These are phyloP conservation scores for Phania funesta DNA, from an alignment of 2,888 invertebrate genomes.

Conservation along the genomic window DNA sequence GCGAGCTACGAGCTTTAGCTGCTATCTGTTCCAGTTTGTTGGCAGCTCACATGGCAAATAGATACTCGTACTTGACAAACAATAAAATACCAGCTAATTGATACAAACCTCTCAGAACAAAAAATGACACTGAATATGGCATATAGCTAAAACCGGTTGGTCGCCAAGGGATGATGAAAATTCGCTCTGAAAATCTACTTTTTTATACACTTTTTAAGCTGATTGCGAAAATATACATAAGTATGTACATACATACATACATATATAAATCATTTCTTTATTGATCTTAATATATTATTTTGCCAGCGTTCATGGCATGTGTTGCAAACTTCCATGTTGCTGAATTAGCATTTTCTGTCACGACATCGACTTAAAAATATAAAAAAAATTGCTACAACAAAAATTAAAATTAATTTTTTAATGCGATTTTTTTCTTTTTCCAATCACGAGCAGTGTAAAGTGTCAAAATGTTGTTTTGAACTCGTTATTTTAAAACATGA, in stretches of 20 bases:
- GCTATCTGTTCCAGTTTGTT: too few species aligned
- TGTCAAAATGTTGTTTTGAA: constrained; percentile 58
- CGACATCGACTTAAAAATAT: constrained; percentile 36
- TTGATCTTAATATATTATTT: constrained; percentile 27
- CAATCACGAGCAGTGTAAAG: constrained; percentile 47
- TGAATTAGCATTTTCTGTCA: constrained; percentile 54
- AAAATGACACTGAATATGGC: too few species aligned
- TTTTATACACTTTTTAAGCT: neutral
- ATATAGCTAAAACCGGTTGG: too few species aligned
- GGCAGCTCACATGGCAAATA: too few species aligned
- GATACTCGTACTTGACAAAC: too few species aligned
- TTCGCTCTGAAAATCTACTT: too few species aligned
- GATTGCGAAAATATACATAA: too few species aligned
- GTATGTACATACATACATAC: neutral
- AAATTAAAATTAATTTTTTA: constrained; percentile 37
- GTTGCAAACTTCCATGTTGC: constrained; percentile 30
- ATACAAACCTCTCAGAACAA: too few species aligned
- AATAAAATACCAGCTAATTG: too few species aligned
- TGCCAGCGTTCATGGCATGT: constrained; percentile 33
- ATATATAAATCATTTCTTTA: neutral
- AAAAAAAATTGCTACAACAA: neutral
- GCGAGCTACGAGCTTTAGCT: too few species aligned
- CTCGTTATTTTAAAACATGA: constrained; percentile 38
- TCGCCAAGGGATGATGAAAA: too few species aligned
- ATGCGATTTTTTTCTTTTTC: constrained; percentile 28